Evolutionary conservation across 1,140 invertebrate genomes (phyloP), one percentile per base, ranked within the genome.

Genomic region (Solenopsis fugax): DNA sequence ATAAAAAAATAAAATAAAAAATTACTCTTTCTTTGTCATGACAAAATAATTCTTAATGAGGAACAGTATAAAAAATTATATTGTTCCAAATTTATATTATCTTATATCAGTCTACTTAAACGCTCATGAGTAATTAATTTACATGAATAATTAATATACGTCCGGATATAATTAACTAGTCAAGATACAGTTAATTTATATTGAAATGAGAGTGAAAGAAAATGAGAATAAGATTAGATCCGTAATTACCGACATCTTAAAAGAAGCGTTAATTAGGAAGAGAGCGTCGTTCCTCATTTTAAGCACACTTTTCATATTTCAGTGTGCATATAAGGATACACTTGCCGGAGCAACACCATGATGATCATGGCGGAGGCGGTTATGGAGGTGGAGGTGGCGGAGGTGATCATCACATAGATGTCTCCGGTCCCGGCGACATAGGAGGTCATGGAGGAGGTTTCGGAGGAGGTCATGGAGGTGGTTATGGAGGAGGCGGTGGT

Each of bases 261-360:
- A 21, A 67, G 7, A 16, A 21, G 6, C 13, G 41, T 71, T 81
- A 81, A 81, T 58, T 50, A 71, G 29, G 2, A 29, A 2, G 1
- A 69, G 5, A 9, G 34, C 21, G 5, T 0, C 16, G 21, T 73
- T 75, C 34, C 9, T 37, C n/a, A 2, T 37, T 73, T 75, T 82
- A 73, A 84, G 16, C 9, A 84, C 5, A 60, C 9, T 73, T 37
- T 89, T 82, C 77, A 62, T 86, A 54, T 92, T 93, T 34, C 86
- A 95, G 95, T 82, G 95, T 96, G 7, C 95, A 95, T 62, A 96
- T 96, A 78, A 93, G 91, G 67, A 95, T 96, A 60, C 95, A 95
- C 65, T 56, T 95, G 9, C 93, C 94, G 2, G 92, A 94, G 4
- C 90, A 94, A 9, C 94, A 95, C 58, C 91, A 94, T 21, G 92